Evolutionary conservation across 2,113 vertebrate species (phyloP).

Genomic region (Centropus bengalensis): DNA sequence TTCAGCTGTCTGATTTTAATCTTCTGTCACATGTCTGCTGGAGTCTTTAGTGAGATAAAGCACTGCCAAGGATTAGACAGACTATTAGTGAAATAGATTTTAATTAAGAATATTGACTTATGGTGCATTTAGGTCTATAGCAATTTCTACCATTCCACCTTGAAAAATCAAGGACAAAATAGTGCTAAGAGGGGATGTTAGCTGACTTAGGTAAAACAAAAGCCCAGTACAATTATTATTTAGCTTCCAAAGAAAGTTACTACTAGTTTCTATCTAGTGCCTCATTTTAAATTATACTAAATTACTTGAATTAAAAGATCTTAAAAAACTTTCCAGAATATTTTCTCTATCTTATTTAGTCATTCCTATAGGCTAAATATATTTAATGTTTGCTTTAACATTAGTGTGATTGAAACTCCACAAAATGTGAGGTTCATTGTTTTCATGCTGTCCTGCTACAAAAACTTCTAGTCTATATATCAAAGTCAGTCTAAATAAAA

Average conservation of each 20-base stretch:
- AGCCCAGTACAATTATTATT: background rate
- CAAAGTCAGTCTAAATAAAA: background rate
- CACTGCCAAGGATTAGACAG: background rate
- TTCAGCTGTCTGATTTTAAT: constrained; percentile 5
- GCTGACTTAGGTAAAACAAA: background rate
- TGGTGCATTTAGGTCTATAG: background rate
- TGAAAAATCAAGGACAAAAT: background rate
- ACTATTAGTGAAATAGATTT: constrained; percentile 27
- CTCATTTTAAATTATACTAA: background rate
- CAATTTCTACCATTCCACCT: background rate
- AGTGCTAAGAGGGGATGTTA: background rate
- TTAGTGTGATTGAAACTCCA: background rate
- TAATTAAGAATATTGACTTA: constrained; percentile 48
- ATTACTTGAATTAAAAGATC: background rate
- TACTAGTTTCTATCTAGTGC: background rate
- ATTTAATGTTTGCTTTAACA: background rate
- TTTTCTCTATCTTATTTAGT: background rate
- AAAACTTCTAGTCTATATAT: background rate
- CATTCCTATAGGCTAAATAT: background rate
- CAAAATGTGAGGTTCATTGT: background rate
- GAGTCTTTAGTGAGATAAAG: constrained; percentile 23
- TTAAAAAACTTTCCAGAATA: background rate
- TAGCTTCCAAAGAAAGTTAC: background rate
- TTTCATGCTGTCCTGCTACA: background rate
- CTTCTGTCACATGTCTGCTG: background rate